Evolutionary conservation across 2,797 vertebrate species (phyloP).

Genomic region (Epinephelus coioides): DNA sequence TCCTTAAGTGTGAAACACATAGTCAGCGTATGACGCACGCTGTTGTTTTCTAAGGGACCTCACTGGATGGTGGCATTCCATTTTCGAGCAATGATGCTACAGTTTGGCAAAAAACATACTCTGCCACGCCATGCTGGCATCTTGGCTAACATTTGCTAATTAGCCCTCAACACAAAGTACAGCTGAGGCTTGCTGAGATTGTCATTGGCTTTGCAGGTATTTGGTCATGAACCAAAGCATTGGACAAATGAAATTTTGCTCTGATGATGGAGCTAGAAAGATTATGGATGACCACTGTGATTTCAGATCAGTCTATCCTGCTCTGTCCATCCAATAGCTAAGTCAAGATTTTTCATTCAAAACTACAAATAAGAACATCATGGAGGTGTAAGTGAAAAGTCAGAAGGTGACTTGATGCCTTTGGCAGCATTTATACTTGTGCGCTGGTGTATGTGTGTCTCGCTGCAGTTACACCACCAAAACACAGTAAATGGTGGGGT

Average conservation of each 20-base stretch:
- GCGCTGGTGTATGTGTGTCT: no score
- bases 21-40: no score
- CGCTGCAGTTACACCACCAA: no score
- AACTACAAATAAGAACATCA: no score
- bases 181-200: not conserved
- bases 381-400: no score
- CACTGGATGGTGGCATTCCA: not conserved
- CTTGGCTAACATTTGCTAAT: not conserved
- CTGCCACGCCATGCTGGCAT: not conserved
- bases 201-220: not conserved
- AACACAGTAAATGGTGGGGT: no score
- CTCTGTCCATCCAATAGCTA: no score
- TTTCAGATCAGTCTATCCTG: no score
- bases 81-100: not conserved
- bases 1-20: not conserved
- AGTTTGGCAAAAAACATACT: not conserved
- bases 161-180: not conserved
- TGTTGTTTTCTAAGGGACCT: not conserved
- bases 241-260: not conserved
- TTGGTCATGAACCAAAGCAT: not conserved
- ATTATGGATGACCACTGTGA: no score
- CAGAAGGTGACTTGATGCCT: no score
- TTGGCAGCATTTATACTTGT: no score
- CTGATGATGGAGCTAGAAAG: not conserved
- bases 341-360: no score